These are phyloP conservation scores for Dryomyza anilis DNA, from an alignment of 2,888 invertebrate species.

Conservation along the genomic window DNA sequence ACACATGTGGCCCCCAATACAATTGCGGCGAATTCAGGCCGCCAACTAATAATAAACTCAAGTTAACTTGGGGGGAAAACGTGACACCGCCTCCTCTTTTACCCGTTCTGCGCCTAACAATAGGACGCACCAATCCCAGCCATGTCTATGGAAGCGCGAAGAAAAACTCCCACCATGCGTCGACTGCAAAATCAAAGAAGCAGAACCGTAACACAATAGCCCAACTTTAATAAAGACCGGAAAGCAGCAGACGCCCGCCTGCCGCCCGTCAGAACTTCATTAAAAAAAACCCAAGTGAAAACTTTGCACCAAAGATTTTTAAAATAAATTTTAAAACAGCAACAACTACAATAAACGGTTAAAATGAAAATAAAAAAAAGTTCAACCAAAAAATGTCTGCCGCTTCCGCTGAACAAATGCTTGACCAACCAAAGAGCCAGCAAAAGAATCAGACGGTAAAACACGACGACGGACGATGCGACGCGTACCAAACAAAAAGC, in stretches of 20 bases:
- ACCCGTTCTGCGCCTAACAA: no score
- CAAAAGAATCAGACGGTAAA: conserved; percentile 14
- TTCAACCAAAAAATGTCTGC: conserved; percentile 32
- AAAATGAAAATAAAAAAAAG: conserved; percentile 21
- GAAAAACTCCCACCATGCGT: conserved; percentile 43
- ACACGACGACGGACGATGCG: no score
- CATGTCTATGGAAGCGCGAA: conserved; percentile 49
- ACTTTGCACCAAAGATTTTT: no score
- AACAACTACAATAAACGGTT: background rate
- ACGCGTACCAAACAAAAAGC: no score
- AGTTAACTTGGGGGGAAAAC: no score
- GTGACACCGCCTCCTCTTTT: no score
- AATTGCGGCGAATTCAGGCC: background rate
- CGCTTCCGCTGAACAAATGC: conserved; percentile 28
- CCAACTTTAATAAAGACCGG: background rate
- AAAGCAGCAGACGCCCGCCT: background rate
- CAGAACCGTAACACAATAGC: conserved; percentile 33
- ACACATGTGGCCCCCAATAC: background rate
- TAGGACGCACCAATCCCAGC: background rate
- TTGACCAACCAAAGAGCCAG: conserved; percentile 15
- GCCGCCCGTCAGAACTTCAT: background rate
- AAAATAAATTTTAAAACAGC: background rate
- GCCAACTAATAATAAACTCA: no score
- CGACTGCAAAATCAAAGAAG: conserved; percentile 37
- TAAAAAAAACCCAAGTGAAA: background rate